phyloP scores from a whole-genome alignment of 2,797 vertebrate species.

The Knipowitschia caucasica region DNA sequence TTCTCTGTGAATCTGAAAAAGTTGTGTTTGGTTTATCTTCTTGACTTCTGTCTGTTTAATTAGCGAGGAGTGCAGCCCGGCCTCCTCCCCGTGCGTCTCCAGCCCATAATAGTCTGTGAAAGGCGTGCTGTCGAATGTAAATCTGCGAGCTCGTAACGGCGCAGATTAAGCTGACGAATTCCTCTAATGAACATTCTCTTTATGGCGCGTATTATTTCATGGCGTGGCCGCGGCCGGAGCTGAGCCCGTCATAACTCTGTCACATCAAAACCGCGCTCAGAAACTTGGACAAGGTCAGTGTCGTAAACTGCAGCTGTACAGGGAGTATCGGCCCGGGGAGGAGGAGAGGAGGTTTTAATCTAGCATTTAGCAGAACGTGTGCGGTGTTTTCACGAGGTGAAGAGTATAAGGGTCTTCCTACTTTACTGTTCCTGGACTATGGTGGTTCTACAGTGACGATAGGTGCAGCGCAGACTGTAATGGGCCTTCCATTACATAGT shows the following conservation, averaged over 20 bases:
- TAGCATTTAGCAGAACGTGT: not conserved
- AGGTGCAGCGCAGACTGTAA: too few relatives aligned
- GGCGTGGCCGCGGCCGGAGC: conserved; percentile 54
- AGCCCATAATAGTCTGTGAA: conserved; percentile 78
- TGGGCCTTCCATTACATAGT: too few relatives aligned
- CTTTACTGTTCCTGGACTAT: too few relatives aligned
- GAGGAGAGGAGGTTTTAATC: not conserved
- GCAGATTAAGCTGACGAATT: conserved; percentile 82
- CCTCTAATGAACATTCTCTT: conserved; percentile 80
- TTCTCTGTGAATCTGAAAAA: too few relatives aligned
- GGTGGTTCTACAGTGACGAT: too few relatives aligned
- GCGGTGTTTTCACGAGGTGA: too few relatives aligned
- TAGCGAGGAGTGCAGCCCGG: not conserved
- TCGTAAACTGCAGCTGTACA: not conserved
- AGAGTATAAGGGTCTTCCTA: too few relatives aligned
- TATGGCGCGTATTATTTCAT: conserved; percentile 75
- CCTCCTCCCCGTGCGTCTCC: conserved; percentile 63
- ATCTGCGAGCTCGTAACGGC: conserved; percentile 77
- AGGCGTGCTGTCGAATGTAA: conserved; percentile 73
- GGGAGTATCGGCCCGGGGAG: not conserved
- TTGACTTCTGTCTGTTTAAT: not conserved
- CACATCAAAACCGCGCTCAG: conserved; percentile 22
- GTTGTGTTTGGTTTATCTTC: not conserved
- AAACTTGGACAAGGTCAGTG: conserved; percentile 59
- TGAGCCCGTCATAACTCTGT: conserved; percentile 48